phyloP scores from a whole-genome alignment of 2,113 vertebrate genomes.

The Ctenomys sociabilis region DNA sequence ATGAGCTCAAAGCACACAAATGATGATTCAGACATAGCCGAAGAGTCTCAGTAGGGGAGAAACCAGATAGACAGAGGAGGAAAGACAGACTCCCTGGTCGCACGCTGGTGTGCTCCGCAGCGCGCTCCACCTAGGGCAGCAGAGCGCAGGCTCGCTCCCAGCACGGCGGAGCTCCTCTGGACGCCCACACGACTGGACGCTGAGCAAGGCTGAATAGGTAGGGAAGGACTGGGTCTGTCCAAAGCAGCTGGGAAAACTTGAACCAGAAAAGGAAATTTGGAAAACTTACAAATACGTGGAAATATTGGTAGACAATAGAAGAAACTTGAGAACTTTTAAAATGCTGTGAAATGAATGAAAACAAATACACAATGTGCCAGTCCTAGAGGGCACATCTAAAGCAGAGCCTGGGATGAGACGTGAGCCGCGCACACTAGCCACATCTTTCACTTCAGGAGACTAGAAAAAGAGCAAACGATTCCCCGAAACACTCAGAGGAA shows the following conservation, averaged over 20 bases:
- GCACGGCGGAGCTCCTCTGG: rapidly evolving
- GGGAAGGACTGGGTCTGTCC: neutral
- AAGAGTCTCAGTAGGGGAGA: rapidly evolving
- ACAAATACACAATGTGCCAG: neutral
- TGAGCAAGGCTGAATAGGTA: neutral
- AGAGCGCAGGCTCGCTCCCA: rapidly evolving
- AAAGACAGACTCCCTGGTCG: neutral
- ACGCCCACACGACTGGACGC: rapidly evolving
- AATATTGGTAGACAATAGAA: neutral
- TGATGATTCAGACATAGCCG: rapidly evolving
- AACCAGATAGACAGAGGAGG: rapidly evolving
- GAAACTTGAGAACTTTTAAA: neutral
- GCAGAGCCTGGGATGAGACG: neutral
- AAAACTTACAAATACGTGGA: neutral
- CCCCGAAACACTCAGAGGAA: neutral
- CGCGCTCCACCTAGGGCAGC: too few species aligned
- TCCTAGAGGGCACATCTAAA: too few species aligned
- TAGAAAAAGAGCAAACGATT: neutral
- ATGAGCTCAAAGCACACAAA: rapidly evolving
- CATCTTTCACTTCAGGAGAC: neutral
- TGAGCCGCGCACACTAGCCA: neutral
- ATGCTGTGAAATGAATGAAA: neutral
- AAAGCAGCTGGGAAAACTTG: neutral
- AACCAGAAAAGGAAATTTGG: neutral
- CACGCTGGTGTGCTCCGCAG: rapidly evolving